Percentiles rank a stretch among this genome's conserved stretches.
These are phyloP conservation scores for Alethe castanea DNA, from an alignment of 2,113 vertebrate species.

Conservation along the genomic window DNA sequence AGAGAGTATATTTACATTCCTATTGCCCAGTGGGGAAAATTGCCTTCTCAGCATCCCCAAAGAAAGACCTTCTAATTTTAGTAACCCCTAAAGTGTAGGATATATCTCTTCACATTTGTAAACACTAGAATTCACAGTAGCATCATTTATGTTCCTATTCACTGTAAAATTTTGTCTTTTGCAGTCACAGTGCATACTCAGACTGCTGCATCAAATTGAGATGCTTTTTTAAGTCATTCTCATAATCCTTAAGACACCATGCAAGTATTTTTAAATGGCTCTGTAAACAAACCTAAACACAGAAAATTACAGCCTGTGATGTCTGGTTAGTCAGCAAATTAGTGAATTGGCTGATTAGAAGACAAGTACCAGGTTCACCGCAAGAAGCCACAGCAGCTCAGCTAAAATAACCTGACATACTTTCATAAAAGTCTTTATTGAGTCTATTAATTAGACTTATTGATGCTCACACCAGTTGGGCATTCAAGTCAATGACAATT, in stretches of 20 bases:
- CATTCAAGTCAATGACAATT: constrained; percentile 25
- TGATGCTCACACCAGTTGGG: background rate
- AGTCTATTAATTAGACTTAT: background rate
- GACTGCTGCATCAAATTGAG: background rate
- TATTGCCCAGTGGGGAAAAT: background rate
- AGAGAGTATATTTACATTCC: constrained; percentile 44
- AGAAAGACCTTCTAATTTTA: constrained; percentile 15
- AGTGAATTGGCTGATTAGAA: background rate
- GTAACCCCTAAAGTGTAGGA: background rate
- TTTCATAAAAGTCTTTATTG: background rate
- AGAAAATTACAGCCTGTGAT: background rate
- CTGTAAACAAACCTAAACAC: background rate
- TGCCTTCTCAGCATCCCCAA: background rate
- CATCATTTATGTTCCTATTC: background rate
- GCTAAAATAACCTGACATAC: background rate
- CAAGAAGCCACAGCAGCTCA: background rate
- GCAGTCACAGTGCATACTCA: background rate
- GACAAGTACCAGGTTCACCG: background rate
- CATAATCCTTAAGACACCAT: background rate
- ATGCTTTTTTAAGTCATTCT: background rate
- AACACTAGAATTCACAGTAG: background rate
- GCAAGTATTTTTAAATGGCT: background rate
- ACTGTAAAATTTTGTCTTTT: background rate
- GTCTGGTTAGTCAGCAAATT: background rate
- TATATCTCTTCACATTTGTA: background rate